Base-by-base conservation (phyloP, 1,140 invertebrate genomes). In the Metaphire vulgaris region DNA sequence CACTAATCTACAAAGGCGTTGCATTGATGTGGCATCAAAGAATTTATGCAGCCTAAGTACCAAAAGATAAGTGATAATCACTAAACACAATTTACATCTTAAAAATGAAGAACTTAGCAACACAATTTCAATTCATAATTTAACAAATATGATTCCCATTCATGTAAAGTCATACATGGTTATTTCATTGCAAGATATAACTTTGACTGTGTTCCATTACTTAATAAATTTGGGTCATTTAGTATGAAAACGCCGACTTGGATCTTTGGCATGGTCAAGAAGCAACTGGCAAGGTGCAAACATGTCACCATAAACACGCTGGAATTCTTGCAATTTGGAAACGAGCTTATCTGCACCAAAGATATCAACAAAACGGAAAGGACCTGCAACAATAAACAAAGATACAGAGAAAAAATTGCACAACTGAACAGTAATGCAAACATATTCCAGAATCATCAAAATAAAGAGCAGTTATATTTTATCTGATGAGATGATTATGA, bases 291-390 rank as follows among this genome's bases (percentile, higher is more conserved):
- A 95, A 2, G 97, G 96, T 82, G 91, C 91, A 87, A 98, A 99
- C 21, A 92, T 89, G 56, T 83, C 82, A 64, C 96, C 96, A 83
- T 99, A 99, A 1, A 91, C 87, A 16, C 89, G 88, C 75, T 91
- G 89, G 85, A 91, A 98, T 78, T 91, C 89, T 81, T 92, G 89
- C 96, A 99, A 98, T 85, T 93, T 93, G 70, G 89, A 89, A 0
- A 98, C 95, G 75, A 99, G 86, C 82, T 93, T 94, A 69, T 90
- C 90, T 29, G 97, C 97, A 70, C 97, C 96, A 81, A 92, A 97
- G 75, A 90, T 90, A 85, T 99, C 98, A 0, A 98, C 90, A 91
- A 93, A 99, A 81, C 95, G 91, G 92, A 99, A 99, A 32, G 98
- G 98, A 80, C 98, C 88, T 85, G 77, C 1, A 77, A 75, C 26